phyloP scores from a whole-genome alignment of 2,888 invertebrate genomes.

The Epinotia demarniana region DNA sequence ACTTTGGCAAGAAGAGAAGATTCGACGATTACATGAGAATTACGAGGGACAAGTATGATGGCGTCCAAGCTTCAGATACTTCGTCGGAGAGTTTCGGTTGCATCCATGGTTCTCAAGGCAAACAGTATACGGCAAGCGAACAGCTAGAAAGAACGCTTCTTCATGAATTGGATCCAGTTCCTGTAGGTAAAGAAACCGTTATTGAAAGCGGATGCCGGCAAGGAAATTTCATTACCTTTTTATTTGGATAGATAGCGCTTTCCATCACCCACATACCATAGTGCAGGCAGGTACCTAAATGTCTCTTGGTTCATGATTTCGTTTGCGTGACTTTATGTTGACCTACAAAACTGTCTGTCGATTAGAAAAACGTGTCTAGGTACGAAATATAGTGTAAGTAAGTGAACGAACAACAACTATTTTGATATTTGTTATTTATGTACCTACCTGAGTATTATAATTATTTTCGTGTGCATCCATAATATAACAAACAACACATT shows the following conservation, averaged over 20 bases:
- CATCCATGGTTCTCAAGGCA: constrained; percentile 62
- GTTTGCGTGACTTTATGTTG: constrained; percentile 52
- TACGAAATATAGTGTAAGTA: too few species aligned
- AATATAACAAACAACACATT: too few species aligned
- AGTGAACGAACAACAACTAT: not conserved
- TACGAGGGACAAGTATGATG: constrained; percentile 60
- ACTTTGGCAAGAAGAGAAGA: constrained; percentile 53
- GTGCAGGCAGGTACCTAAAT: constrained; percentile 49
- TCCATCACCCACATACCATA: constrained; percentile 71
- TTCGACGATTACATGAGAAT: constrained; percentile 55
- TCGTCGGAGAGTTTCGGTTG: constrained; percentile 66
- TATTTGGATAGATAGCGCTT: constrained; percentile 62
- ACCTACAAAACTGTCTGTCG: constrained; percentile 17
- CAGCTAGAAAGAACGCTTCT: constrained; percentile 62
- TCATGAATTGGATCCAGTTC: constrained; percentile 61
- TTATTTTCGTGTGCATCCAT: too few species aligned
- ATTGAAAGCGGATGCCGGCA: constrained; percentile 56
- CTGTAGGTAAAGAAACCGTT: constrained; percentile 25
- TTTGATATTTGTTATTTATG: too few species aligned
- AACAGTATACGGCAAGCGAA: constrained; percentile 62
- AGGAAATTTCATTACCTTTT: constrained; percentile 61
- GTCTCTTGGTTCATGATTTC: constrained; percentile 57
- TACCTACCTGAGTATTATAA: too few species aligned
- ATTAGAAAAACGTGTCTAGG: not conserved
- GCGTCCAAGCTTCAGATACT: constrained; percentile 61